Evolutionary conservation across 2,113 vertebrate species (phyloP).

Genomic region (Antennarius striatus): DNA sequence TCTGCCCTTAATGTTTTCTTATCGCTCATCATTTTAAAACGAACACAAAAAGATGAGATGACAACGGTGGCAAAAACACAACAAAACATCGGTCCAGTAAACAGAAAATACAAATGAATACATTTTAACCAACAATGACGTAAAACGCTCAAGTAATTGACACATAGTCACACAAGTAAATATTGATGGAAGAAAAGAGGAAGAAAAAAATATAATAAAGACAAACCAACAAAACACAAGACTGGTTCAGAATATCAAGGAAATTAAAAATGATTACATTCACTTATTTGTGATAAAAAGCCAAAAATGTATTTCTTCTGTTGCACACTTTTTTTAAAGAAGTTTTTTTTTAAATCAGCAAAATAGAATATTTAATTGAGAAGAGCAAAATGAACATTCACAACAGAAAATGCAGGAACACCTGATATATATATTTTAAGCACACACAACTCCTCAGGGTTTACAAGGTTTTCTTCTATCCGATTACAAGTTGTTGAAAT

Average conservation of each 20-base stretch:
- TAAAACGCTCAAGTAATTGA: constrained; percentile 32
- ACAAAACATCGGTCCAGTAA: constrained; percentile 15
- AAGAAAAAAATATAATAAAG: too few relatives aligned
- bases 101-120: constrained; percentile 53
- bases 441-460: constrained; percentile 49
- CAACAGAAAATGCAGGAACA: constrained; percentile 60
- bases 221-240: too few relatives aligned
- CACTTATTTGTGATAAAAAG: constrained; percentile 68
- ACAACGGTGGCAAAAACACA: constrained; percentile 65
- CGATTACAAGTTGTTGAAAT: constrained; percentile 55
- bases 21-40: constrained; percentile 67
- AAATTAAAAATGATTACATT: constrained; percentile 59
- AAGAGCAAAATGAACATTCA: constrained; percentile 55
- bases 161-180: constrained; percentile 14
- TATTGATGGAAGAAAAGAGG: constrained; percentile 1
- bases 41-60: constrained; percentile 67
- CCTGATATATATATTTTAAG: constrained; percentile 55
- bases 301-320: constrained; percentile 52
- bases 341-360: constrained; percentile 27
- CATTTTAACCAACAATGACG: constrained; percentile 49
- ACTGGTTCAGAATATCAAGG: too few relatives aligned
- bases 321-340: constrained; percentile 31
- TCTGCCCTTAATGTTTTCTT: constrained; percentile 47
- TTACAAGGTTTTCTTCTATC: too few relatives aligned
- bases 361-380: constrained; percentile 27